These are phyloP conservation scores for Diaphora mendica DNA, from an alignment of 2,888 invertebrate genomes.

Conservation along the genomic window DNA sequence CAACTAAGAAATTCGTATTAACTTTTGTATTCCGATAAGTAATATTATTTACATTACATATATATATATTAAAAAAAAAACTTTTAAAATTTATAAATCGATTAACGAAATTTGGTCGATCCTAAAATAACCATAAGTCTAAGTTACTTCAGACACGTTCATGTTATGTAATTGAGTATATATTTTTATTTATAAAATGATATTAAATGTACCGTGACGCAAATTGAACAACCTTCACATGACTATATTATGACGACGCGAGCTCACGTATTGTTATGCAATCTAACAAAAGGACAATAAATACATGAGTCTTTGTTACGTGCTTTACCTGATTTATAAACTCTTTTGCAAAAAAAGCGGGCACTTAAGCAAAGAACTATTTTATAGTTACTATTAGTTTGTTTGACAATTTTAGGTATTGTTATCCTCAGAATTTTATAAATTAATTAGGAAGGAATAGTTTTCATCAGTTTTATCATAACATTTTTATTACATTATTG, in stretches of 20 bases:
- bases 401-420: too few species aligned
- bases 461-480: too few species aligned
- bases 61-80: not conserved
- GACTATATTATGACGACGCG: slow-evolving; percentile 13
- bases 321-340: slow-evolving; percentile 7
- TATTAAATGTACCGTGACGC: slow-evolving; percentile 13
- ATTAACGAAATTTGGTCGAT: not conserved
- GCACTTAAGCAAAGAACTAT: too few species aligned
- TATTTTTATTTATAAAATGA: slow-evolving; percentile 12
- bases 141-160: not conserved
- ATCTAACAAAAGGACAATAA: slow-evolving; percentile 50
- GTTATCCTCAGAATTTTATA: too few species aligned
- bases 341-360: too few species aligned
- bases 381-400: too few species aligned
- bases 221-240: slow-evolving; percentile 21
- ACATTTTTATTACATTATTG: too few species aligned
- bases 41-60: not conserved
- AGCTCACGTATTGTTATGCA: slow-evolving; percentile 40
- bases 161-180: not conserved
- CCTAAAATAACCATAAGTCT: not conserved
- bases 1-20: not conserved
- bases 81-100: not conserved
- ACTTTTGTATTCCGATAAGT: not conserved
- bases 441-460: too few species aligned
- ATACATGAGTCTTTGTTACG: slow-evolving; percentile 26